Conservation (phyloP, 2,113 vertebrate genomes). For the Bubalus kerabau region DNA sequence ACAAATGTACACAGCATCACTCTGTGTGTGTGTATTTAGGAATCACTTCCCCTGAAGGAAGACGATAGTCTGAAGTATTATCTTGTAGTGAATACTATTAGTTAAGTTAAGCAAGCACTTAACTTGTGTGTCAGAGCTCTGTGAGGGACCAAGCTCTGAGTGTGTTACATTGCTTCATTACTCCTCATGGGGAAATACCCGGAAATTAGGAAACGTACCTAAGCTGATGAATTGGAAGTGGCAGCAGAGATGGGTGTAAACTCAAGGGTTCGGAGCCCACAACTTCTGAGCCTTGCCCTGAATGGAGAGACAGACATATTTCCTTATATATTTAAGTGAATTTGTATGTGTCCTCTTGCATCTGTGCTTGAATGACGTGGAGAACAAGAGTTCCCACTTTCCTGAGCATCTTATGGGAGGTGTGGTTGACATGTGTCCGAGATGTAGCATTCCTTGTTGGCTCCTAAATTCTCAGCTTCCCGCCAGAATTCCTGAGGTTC, state of each 20-base stretch:
- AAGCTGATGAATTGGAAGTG: not conserved
- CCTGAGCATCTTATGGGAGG: not conserved
- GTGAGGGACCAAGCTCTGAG: not conserved
- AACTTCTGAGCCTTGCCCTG: not conserved
- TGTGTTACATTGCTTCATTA: fast-evolving
- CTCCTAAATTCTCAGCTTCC: not conserved
- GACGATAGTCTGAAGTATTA: fast-evolving
- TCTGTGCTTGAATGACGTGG: not conserved
- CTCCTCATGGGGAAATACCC: not conserved
- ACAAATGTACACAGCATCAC: not conserved
- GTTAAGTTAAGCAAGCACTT: fast-evolving
- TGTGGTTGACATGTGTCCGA: not conserved
- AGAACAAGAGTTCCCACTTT: not conserved
- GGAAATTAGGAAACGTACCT: not conserved
- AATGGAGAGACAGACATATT: not conserved
- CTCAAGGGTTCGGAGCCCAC: not conserved
- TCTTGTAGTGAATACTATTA: not conserved
- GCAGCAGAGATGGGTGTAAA: not conserved
- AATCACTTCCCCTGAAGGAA: not conserved
- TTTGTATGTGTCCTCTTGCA: not conserved
- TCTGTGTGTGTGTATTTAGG: not conserved
- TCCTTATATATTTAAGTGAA: not conserved
- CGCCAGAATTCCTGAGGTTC: not conserved
- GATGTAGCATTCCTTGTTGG: fast-evolving
- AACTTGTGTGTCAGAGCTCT: fast-evolving